Percentiles rank a stretch among this genome's conserved stretches.
Conservation (phyloP, 2,888 invertebrate species). For the Chrysolina americana region DNA sequence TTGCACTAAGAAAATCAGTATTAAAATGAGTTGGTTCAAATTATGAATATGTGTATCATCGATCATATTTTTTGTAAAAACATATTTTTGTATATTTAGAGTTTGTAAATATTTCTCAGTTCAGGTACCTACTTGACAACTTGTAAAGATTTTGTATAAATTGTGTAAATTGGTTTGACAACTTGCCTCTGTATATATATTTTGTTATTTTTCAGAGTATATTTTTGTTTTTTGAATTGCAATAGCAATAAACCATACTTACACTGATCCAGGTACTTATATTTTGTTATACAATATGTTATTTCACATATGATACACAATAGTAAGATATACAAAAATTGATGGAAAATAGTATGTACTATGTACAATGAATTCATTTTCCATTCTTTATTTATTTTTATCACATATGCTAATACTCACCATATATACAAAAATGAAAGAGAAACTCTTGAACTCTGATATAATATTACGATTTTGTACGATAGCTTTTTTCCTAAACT, state of each 20-base stretch:
- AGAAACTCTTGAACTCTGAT: neutral
- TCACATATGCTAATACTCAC: constrained; percentile 10
- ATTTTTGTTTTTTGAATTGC: constrained; percentile 46
- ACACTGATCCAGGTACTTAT: constrained; percentile 43
- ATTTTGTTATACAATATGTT: constrained; percentile 43
- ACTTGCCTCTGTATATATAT: constrained; percentile 60
- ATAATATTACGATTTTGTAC: too few relatives aligned
- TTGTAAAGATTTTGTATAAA: constrained; percentile 61
- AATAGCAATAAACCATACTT: constrained; percentile 44
- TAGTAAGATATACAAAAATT: constrained; percentile 65
- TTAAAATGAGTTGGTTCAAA: constrained; percentile 59
- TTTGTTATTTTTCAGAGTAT: constrained; percentile 50
- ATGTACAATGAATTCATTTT: constrained; percentile 65
- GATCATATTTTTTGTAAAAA: constrained; percentile 60
- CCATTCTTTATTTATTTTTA: constrained; percentile 60
- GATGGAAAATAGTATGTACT: constrained; percentile 66
- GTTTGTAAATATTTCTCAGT: constrained; percentile 55
- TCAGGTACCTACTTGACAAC: constrained; percentile 57
- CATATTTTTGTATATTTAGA: constrained; percentile 61
- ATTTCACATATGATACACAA: constrained; percentile 51
- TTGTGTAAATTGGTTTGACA: constrained; percentile 56
- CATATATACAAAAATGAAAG: neutral
- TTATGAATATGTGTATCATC: constrained; percentile 55
- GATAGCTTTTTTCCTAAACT: too few relatives aligned
- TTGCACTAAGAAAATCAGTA: constrained; percentile 61